Base-by-base conservation (phyloP, 2,113 vertebrate species). In the Mesembrinibis cayennensis region DNA sequence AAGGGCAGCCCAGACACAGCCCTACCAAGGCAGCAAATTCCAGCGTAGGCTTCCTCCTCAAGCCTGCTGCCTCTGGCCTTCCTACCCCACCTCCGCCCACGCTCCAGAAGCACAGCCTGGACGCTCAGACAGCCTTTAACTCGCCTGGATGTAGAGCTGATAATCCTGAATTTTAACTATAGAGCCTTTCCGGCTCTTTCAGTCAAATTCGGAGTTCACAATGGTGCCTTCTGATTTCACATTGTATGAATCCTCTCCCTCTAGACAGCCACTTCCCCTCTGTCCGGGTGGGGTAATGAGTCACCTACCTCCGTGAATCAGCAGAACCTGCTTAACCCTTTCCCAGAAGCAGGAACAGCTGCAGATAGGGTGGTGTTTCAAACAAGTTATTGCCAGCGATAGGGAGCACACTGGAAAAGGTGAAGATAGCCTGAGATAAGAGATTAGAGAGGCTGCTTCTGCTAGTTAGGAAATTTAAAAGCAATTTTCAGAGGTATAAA, bases 181-280 rank as follows among this genome's bases (percentile, higher is more conserved):
- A 38, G 80, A 86, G 82, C 87, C n/a, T 61, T 95, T 95, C 94
- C 83, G 63, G 97, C 76, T 47, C 83, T 71, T 84, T 82, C 63
- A 88, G 76, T 10, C 71, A 21, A 23, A 7, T 22, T 59, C 0
- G 0, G 36, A 22, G 79, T 45, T 94, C 92, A 95, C 95, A 92
- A 50, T 76, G 69, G 59, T 50, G 50, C 65, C 92, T 56, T 32
- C 80, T 61, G 80, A 71, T 53, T 79, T 34, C 23, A 8, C 67
- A 44, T 30, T 82, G 94, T 89, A 76, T 36, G 65, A 83, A 71
- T 87, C 47, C 74, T 55, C 92, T n/a, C 93, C 88, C 92, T 81
- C 85, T 70, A 86, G 93, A 77, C 78, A 76, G 93, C 65, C 79
- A 12, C 96, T 96, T 96, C 95, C 97, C 93, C 82, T 89, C 61